A percentile compares a stretch with the other conserved stretches of the same genome.
Evolutionary conservation across 2,888 invertebrate species (phyloP).

Genomic region (Isoperla grammatica): DNA sequence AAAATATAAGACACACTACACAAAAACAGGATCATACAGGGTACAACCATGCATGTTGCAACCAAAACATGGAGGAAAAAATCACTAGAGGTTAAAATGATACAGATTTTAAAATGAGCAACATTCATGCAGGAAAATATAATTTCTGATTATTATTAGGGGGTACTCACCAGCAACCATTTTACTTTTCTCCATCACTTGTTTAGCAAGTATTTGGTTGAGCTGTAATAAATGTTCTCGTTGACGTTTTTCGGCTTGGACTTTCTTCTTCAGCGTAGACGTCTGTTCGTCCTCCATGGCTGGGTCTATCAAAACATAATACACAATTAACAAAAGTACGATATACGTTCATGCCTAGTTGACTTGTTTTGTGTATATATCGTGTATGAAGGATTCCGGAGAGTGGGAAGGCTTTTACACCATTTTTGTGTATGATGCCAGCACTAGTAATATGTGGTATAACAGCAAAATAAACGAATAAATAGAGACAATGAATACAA

Average conservation of each 20-base stretch:
- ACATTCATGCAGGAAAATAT: conserved; percentile 18
- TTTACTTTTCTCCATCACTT: conserved; percentile 93
- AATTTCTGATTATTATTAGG: background rate
- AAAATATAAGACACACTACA: conserved; percentile 5
- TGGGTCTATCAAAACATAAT: too few species aligned
- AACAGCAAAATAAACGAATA: too few species aligned
- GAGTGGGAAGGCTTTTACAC: too few species aligned
- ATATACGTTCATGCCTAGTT: too few species aligned
- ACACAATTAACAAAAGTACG: too few species aligned
- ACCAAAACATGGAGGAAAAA: conserved; percentile 34
- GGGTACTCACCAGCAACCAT: conserved; percentile 80
- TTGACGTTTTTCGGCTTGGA: conserved; percentile 78
- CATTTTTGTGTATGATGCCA: too few species aligned
- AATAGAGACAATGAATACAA: too few species aligned
- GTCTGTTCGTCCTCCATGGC: conserved; percentile 38
- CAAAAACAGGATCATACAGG: background rate
- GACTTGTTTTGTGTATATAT: too few species aligned
- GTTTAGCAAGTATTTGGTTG: conserved; percentile 87
- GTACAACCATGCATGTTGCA: background rate
- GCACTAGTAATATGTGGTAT: too few species aligned
- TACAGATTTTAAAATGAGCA: conserved; percentile 8
- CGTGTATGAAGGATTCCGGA: too few species aligned
- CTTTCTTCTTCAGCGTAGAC: conserved; percentile 60
- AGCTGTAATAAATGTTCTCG: conserved; percentile 84
- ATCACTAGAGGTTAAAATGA: background rate